These are phyloP conservation scores for Cynocephalus volans DNA, from an alignment of 2,113 vertebrate genomes.

Conservation along the genomic window DNA sequence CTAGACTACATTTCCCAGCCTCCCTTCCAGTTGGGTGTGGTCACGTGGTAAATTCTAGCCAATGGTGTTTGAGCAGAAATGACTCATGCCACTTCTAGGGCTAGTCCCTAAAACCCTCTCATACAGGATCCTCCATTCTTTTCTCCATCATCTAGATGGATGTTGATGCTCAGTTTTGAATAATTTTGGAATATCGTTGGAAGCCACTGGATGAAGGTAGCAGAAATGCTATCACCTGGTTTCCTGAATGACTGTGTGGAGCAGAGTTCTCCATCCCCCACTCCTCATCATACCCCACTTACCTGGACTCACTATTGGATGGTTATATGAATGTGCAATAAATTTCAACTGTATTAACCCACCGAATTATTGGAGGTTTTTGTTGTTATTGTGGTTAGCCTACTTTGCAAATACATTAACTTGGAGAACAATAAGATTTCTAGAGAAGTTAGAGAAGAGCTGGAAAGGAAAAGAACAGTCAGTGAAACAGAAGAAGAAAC, in stretches of 20 bases:
- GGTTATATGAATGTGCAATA: neutral
- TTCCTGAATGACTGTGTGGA: neutral
- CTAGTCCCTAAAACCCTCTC: neutral
- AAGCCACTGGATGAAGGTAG: neutral
- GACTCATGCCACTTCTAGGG: neutral
- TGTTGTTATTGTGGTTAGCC: neutral
- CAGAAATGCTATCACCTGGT: neutral
- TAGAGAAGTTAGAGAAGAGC: constrained; percentile 45
- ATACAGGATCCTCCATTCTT: neutral
- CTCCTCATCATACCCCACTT: neutral
- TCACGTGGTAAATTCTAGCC: constrained; percentile 50
- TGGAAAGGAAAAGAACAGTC: constrained; percentile 57
- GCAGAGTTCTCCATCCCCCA: neutral
- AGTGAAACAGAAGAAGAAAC: constrained; percentile 4
- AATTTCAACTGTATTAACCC: neutral
- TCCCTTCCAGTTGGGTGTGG: neutral
- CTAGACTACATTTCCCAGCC: neutral
- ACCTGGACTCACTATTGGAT: neutral
- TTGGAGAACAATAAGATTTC: constrained; percentile 39
- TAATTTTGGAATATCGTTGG: neutral
- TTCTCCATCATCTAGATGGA: neutral
- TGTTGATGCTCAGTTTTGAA: neutral
- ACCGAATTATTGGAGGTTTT: neutral
- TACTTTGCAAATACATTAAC: constrained; percentile 32
- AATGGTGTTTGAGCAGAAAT: neutral